Percentiles rank a stretch among this genome's conserved stretches.
phyloP scores from a whole-genome alignment of 2,888 invertebrate species.

The Cheilosia scutellata region DNA sequence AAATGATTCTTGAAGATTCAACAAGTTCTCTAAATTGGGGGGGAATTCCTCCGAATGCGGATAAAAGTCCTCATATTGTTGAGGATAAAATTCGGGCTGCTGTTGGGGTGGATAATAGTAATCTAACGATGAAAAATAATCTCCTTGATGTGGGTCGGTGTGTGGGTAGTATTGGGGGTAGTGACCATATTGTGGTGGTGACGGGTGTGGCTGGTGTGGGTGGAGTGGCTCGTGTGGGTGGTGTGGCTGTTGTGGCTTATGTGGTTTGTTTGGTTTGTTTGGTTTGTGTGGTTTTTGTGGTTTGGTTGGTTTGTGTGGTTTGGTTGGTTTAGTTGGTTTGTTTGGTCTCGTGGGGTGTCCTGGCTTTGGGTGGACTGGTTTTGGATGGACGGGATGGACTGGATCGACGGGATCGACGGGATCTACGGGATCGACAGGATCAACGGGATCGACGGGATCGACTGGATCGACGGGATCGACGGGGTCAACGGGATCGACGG shows the following conservation, averaged over 20 bases:
- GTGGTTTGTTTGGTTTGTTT: neutral
- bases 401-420: no score
- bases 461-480: no score
- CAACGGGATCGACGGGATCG: no score
- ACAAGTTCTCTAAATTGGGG: neutral
- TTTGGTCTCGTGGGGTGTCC: no score
- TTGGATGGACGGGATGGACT: no score
- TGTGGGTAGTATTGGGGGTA: conserved; percentile 11
- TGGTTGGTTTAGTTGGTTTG: neutral
- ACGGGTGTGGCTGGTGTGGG: neutral
- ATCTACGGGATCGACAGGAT: no score
- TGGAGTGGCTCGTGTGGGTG: neutral
- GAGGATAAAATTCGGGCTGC: conserved; percentile 29
- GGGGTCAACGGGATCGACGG: no score
- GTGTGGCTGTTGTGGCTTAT: conserved; percentile 8
- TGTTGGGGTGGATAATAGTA: conserved; percentile 5
- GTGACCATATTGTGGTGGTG: neutral
- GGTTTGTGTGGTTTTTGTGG: neutral
- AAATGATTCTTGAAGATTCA: neutral
- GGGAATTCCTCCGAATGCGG: neutral
- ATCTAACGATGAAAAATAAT: neutral
- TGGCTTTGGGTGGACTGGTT: no score
- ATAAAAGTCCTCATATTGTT: conserved; percentile 6
- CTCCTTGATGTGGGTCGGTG: neutral
- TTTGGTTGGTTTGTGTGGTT: conserved; percentile 1